Evolutionary conservation across 2,797 vertebrate species (phyloP), one percentile per base, ranked within the genome.

Genomic region (Micrastur ruficollis): DNA sequence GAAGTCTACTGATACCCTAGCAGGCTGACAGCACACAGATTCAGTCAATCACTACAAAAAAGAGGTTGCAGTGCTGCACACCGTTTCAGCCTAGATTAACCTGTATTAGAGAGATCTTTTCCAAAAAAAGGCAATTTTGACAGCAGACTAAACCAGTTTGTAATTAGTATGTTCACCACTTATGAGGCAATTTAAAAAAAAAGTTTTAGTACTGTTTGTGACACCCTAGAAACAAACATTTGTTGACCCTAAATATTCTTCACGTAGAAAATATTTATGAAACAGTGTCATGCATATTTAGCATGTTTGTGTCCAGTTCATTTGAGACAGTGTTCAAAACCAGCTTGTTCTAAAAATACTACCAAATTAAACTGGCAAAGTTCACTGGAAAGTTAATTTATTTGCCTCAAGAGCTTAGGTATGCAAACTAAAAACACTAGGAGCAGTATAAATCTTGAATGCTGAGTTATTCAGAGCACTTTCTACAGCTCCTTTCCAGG

Each of bases 271-370:
- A 52, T 70, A 90, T 34, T 61, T 92, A 63, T 50, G 49, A 67
- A 95, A 90, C 3, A 46, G 56, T 52, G 34, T 71, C 44, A 59
- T 38, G 23, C n/a, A 40, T 62, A 62, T 36, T 56, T 89, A 73
- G 42, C 23, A 34, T 55, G 31, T 34, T 50, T 40, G 31, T 56
- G 26, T n/a, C 40, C 71, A 72, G 25, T 80, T 94, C 55, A 32
- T 20, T 66, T 14, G 65, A 85, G 47, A 86, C 18, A 85, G 32
- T 42, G 27, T 55, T 96, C 84, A 81, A 91, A 95, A 82, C 4
- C 26, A 83, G 81, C 26, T 76, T 79, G 17, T 49, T 83, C 85
- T 94, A 91, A 91, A 97, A 95, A 81, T 79, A 79, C 58, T 74
- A 75, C 40, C 47, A 74, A 68, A 86, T 67, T 56, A 56, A 88